Percentiles rank a stretch among this genome's conserved stretches.
phyloP scores from a whole-genome alignment of 2,888 invertebrate genomes.

The Orchesella flavescens region DNA sequence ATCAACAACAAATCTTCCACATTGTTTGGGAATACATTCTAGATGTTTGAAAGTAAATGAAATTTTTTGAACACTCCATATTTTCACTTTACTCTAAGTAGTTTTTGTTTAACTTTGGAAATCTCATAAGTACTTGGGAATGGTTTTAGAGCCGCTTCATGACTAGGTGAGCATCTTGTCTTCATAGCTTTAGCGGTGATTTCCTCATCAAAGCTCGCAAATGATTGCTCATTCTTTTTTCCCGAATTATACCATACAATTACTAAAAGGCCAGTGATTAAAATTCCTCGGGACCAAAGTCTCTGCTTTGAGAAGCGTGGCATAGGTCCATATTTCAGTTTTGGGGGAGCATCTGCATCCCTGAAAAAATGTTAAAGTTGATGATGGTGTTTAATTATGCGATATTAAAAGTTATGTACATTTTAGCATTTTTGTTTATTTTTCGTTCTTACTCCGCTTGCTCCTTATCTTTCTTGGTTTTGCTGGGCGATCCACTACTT shows the following conservation, averaged over 20 bases:
- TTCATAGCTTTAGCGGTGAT: constrained; percentile 64
- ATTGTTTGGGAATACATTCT: constrained; percentile 80
- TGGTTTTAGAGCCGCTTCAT: constrained; percentile 48
- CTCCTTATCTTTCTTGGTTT: constrained; percentile 24
- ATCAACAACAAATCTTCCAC: constrained; percentile 87
- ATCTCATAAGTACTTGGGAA: constrained; percentile 50
- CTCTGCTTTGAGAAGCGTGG: constrained; percentile 75
- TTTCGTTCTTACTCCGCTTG: constrained; percentile 5
- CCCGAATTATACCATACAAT: constrained; percentile 71
- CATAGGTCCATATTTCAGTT: constrained; percentile 75
- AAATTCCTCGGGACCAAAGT: constrained; percentile 75
- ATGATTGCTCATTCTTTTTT: constrained; percentile 67
- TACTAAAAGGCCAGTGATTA: constrained; percentile 72
- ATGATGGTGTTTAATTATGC: no score
- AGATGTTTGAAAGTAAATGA: not conserved
- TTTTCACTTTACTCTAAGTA: not conserved
- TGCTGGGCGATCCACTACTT: constrained; percentile 35
- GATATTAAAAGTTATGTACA: no score
- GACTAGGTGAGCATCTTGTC: constrained; percentile 58
- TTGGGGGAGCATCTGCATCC: constrained; percentile 65
- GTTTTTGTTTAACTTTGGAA: constrained; percentile 17
- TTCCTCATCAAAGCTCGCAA: constrained; percentile 69
- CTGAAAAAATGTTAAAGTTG: not conserved
- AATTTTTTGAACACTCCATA: constrained; percentile 31
- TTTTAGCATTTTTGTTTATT: no score